Evolutionary conservation across 2,113 vertebrate species (phyloP).

Genomic region (Mobula hypostoma): DNA sequence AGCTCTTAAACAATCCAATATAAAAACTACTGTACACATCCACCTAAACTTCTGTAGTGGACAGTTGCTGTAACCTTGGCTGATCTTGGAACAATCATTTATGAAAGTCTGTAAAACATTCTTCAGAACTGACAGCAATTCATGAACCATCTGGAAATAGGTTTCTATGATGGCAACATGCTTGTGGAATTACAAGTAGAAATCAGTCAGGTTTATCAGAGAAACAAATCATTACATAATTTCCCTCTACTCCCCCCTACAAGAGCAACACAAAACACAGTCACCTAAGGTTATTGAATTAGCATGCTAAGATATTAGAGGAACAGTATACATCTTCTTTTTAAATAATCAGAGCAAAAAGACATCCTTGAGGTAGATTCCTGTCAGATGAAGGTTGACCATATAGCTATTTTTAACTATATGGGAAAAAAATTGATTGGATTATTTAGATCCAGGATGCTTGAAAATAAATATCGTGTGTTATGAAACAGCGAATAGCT

Average conservation of each 20-base stretch:
- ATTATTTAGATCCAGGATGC: not conserved
- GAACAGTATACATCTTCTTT: not conserved
- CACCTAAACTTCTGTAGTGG: not conserved
- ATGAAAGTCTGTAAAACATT: not conserved
- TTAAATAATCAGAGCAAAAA: not conserved
- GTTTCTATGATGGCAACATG: not conserved
- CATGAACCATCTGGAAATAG: constrained; percentile 11
- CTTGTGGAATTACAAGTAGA: not conserved
- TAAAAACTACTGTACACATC: not conserved
- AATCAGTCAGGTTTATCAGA: not conserved
- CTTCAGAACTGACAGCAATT: not conserved
- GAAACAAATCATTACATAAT: not conserved
- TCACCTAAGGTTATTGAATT: not conserved
- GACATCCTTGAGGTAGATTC: not conserved
- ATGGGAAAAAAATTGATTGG: not conserved
- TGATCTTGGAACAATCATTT: constrained; percentile 3
- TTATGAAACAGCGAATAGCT: not conserved
- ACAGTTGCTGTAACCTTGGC: not conserved
- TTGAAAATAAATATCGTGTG: not conserved
- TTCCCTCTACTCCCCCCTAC: not conserved
- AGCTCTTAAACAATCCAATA: not conserved
- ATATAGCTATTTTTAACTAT: not conserved
- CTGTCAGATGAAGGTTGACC: not conserved
- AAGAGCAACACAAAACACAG: not conserved
- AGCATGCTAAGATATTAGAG: not conserved